Evolutionary conservation across 2,797 vertebrate species (phyloP), one percentile per base, ranked within the genome.

Genomic region (Pseudocheirus occidentalis): DNA sequence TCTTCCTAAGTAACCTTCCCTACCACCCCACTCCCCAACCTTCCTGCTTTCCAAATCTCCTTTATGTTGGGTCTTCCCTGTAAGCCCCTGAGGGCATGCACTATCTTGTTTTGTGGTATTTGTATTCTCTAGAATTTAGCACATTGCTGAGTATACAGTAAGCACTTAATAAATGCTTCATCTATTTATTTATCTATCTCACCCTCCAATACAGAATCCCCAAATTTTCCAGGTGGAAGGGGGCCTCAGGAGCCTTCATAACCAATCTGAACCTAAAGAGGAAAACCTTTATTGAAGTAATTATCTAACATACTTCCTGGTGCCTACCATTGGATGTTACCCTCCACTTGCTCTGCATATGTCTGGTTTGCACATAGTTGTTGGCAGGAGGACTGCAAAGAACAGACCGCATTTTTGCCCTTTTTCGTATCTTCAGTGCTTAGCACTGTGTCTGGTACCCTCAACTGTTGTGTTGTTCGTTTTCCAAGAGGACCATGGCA

Each of bases 21-120:
- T 24, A 1, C 40, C 6, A 21, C 21, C 16, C 5, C 21, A 24
- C 73, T 46, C 40, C 13, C 40, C 31, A 50, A 27, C 3, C 73
- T 24, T 12, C 21, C 73, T 27, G 21, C 73, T 87, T 87, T 87
- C 73, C 73, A 55, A 96, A 97, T 94, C 28, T 54, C 92, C 94
- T 50, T 93, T 95, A 57, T 57, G 46, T 40, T 96, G 55, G 87
- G 55, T 95, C 96, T 97, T 81, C 92, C 92, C 93, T 94, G 93
- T 66, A 0, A 96, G 24, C 4, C 4, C 55, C 87, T 94, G 57
- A 90, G 54, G 55, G 52, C 34, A 96, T 16, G 28, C 18, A 90
- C 55, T 95, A 95, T 50, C 73, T 87, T 50, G 21, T 46, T 87
- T 27, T 46, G 31, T 90, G 31, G 94, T 90, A 94, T 97, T 18